Percentiles rank a stretch among this genome's conserved stretches.
phyloP scores from a whole-genome alignment of 92 coral and sea anemone species.

The Epizoanthus rinbou region DNA sequence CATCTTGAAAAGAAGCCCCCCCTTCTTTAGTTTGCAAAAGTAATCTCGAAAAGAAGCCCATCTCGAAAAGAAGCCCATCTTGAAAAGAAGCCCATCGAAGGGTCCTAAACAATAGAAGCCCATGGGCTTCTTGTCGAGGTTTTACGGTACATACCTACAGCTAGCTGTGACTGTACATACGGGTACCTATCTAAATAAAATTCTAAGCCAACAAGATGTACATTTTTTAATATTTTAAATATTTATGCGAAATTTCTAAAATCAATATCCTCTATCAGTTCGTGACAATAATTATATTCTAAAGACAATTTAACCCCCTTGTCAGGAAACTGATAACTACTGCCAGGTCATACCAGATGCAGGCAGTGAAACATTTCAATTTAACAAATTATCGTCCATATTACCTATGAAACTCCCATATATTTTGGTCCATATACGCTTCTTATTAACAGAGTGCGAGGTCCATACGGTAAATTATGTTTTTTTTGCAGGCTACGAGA shows the following conservation, averaged over 20 bases:
- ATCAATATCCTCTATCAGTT: background rate
- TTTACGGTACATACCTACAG: no score
- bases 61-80: no score
- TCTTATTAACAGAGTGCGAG: no score
- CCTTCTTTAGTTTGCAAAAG: no score
- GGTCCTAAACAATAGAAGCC: no score
- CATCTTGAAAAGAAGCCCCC: no score
- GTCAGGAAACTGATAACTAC: background rate
- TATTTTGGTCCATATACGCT: background rate
- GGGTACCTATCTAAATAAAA: background rate
- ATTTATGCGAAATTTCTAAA: conserved; percentile 6
- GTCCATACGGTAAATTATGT: no score
- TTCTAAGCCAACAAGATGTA: background rate
- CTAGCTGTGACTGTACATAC: background rate
- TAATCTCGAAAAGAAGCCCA: no score
- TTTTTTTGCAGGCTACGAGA: no score
- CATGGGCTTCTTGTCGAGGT: no score
- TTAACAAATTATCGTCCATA: background rate
- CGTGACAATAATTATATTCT: background rate
- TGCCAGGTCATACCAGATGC: conserved; percentile 40
- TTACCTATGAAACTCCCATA: background rate
- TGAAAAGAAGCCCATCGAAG: no score
- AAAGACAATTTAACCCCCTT: background rate
- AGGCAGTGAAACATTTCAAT: conserved; percentile 35
- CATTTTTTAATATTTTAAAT: background rate